phyloP scores from a whole-genome alignment of 2,113 vertebrate genomes.

The Colinus virginianus region DNA sequence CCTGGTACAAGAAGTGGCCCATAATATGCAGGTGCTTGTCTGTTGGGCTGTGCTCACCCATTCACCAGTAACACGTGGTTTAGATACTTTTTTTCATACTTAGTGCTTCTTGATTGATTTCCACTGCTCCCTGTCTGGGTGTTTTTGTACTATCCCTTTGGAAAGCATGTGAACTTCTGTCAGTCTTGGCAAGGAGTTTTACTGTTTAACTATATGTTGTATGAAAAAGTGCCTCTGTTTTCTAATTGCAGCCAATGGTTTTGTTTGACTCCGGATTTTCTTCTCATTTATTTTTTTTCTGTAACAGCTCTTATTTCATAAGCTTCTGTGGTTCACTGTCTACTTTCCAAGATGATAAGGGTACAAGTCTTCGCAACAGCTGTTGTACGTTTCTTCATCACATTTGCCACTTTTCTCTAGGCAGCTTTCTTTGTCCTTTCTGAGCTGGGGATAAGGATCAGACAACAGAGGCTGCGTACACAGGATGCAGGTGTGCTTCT shows the following conservation, averaged over 20 bases:
- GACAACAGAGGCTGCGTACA: not conserved
- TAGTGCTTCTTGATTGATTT: not conserved
- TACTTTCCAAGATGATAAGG: not conserved
- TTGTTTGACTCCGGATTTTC: not conserved
- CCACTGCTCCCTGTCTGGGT: rapidly evolving
- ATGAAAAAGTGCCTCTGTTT: not conserved
- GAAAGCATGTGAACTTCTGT: not conserved
- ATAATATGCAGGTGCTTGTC: not conserved
- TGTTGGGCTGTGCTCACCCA: not conserved
- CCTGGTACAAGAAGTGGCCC: not conserved
- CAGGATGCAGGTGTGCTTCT: not conserved
- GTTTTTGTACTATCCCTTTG: not conserved
- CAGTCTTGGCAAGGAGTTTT: not conserved
- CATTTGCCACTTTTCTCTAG: not conserved
- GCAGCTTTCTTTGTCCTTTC: not conserved
- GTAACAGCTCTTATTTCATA: not conserved
- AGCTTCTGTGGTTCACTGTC: not conserved
- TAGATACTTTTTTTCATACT: not conserved
- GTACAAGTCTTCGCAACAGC: not conserved
- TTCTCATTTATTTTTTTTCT: not conserved
- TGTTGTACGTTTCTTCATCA: not conserved
- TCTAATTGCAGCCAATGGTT: not conserved
- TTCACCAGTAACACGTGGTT: not conserved
- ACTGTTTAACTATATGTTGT: not conserved
- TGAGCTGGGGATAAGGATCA: not conserved